phyloP scores from a whole-genome alignment of 2,797 vertebrate species.

The Diglossa cyanea region DNA sequence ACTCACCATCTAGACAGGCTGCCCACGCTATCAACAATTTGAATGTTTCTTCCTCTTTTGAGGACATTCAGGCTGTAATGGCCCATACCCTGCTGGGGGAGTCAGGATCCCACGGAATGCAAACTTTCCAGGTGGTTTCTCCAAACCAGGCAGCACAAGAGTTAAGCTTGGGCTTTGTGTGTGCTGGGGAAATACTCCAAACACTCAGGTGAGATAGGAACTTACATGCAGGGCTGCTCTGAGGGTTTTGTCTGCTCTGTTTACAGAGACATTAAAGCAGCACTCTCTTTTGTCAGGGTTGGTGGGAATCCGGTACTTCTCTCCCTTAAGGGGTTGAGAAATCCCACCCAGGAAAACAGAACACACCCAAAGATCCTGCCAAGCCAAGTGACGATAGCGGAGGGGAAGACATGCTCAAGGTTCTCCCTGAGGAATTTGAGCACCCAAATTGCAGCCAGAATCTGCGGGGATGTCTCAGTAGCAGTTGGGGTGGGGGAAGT shows the following conservation, averaged over 20 bases:
- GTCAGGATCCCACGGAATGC: rapidly evolving
- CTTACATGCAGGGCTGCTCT: background rate
- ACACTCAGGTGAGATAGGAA: background rate
- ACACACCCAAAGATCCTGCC: conserved; percentile 34
- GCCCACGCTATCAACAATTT: rapidly evolving
- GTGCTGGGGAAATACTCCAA: background rate
- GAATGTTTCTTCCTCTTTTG: background rate
- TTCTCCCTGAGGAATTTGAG: conserved; percentile 42
- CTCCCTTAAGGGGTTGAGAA: background rate
- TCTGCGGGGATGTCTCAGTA: conserved; percentile 15
- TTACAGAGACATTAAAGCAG: background rate
- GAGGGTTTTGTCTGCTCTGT: background rate
- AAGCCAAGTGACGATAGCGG: background rate
- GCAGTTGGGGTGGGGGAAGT: background rate
- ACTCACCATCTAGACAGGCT: background rate
- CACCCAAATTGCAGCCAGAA: conserved; percentile 40
- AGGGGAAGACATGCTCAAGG: background rate
- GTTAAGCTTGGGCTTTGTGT: background rate
- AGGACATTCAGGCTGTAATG: background rate
- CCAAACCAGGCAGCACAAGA: background rate
- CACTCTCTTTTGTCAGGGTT: background rate
- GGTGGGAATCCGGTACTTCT: background rate
- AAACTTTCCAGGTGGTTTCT: background rate
- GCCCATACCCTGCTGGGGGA: background rate
- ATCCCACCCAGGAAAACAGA: conserved; percentile 20